A percentile compares a stretch with the other conserved stretches of the same genome.
Evolutionary conservation across 2,113 vertebrate species (phyloP).

Genomic region (Vulpes ferrilata): DNA sequence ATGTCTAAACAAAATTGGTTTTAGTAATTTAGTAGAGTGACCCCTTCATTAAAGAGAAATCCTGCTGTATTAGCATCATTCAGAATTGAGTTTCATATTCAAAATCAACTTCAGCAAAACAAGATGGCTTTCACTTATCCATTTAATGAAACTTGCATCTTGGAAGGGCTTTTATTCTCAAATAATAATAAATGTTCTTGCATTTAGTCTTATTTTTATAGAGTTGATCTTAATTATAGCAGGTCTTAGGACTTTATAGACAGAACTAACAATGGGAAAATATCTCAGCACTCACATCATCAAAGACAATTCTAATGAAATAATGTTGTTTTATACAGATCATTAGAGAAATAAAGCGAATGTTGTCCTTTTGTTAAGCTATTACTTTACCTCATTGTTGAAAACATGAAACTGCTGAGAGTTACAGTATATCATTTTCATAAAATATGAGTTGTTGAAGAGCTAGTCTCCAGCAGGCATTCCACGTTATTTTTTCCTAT

Average conservation of each 20-base stretch:
- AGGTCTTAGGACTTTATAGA: background rate
- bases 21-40: background rate
- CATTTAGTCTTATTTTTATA: slow-evolving; percentile 15
- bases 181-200: background rate
- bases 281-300: background rate
- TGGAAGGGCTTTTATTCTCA: background rate
- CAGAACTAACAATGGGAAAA: slow-evolving; percentile 19
- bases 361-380: slow-evolving; percentile 26
- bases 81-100: slow-evolving; percentile 15
- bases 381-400: slow-evolving; percentile 65
- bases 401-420: slow-evolving; percentile 49
- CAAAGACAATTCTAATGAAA: slow-evolving; percentile 48
- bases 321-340: background rate
- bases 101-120: slow-evolving; percentile 5
- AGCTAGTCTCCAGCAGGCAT: slow-evolving; percentile 54
- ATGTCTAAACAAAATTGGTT: background rate
- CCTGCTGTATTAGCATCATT: background rate
- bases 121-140: background rate
- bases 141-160: background rate
- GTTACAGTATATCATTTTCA: slow-evolving; percentile 52
- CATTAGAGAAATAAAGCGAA: slow-evolving; percentile 57
- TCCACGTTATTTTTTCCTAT: slow-evolving; percentile 39
- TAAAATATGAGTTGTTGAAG: slow-evolving; percentile 65
- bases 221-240: background rate
- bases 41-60: slow-evolving; percentile 2